Conservation (phyloP, 1,140 invertebrate genomes). For the Platyscapa corneri region DNA sequence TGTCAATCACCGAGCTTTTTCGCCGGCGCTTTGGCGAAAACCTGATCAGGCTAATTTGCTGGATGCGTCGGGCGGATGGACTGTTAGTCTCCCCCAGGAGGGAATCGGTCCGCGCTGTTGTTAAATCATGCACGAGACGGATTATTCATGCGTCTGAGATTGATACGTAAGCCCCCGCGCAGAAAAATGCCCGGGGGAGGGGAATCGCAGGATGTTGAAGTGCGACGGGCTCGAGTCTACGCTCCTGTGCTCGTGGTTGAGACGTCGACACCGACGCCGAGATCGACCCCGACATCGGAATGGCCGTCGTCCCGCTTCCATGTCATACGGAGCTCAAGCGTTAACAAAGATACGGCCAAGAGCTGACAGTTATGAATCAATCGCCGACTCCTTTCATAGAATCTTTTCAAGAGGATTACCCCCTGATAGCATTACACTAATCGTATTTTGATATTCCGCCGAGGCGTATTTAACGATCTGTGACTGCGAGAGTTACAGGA, state of each 20-base stretch:
- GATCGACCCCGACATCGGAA: too few relatives aligned
- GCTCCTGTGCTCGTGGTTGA: too few relatives aligned
- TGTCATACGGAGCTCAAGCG: not conserved
- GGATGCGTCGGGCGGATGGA: not conserved
- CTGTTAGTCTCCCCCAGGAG: not conserved
- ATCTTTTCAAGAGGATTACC: not conserved
- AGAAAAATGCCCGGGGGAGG: not conserved
- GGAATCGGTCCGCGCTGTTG: not conserved
- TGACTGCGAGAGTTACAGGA: too few relatives aligned
- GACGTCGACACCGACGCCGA: too few relatives aligned
- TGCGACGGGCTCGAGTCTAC: not conserved
- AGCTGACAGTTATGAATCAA: slow-evolving; percentile 1
- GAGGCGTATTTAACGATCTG: not conserved
- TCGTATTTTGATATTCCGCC: not conserved
- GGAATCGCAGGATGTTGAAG: not conserved
- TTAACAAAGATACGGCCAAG: not conserved
- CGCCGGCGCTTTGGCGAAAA: not conserved
- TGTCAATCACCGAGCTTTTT: too few relatives aligned
- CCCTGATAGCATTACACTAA: not conserved
- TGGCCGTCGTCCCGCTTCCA: not conserved
- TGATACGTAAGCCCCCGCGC: not conserved
- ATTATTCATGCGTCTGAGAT: not conserved
- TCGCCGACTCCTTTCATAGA: not conserved
- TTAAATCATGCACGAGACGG: slow-evolving; percentile 12
- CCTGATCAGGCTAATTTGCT: not conserved